These are phyloP conservation scores for Neocrepidodera transversa DNA, from an alignment of 2,888 invertebrate genomes.

Conservation along the genomic window DNA sequence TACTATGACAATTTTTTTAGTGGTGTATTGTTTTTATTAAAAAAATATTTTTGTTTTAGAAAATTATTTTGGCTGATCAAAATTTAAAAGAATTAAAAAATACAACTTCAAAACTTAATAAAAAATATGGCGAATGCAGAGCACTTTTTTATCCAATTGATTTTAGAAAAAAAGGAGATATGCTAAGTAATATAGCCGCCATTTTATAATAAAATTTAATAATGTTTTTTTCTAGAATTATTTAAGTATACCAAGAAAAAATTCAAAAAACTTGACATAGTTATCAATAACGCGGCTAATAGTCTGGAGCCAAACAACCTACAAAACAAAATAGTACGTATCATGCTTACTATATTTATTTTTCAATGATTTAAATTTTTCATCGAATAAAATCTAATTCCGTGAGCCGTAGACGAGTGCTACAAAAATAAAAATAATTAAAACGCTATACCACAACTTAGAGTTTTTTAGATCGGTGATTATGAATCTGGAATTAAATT, in stretches of 20 bases:
- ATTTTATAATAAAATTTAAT: neutral
- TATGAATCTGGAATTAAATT: no score
- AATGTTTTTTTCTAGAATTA: slow-evolving; percentile 41
- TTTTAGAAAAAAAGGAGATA: slow-evolving; percentile 59
- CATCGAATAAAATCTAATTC: no score
- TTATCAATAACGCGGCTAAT: slow-evolving; percentile 61
- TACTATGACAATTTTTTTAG: no score
- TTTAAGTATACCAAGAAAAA: slow-evolving; percentile 49
- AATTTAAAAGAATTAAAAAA: slow-evolving; percentile 57
- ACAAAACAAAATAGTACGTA: slow-evolving; percentile 57
- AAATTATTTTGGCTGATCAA: slow-evolving; percentile 58
- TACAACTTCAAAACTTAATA: slow-evolving; percentile 58
- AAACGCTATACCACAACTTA: no score
- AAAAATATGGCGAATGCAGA: slow-evolving; percentile 59
- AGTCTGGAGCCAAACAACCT: slow-evolving; percentile 39
- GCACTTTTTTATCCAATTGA: slow-evolving; percentile 63
- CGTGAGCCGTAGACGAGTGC: no score
- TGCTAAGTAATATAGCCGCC: slow-evolving; percentile 35
- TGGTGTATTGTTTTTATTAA: no score
- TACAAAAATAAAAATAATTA: no score
- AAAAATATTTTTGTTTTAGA: no score
- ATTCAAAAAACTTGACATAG: slow-evolving; percentile 57
- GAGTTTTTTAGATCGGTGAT: no score
- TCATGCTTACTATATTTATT: no score
- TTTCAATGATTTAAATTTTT: no score